Evolutionary conservation across 2,113 vertebrate genomes (phyloP), one percentile per base, ranked within the genome.

Genomic region (Solenodon paradoxus): DNA sequence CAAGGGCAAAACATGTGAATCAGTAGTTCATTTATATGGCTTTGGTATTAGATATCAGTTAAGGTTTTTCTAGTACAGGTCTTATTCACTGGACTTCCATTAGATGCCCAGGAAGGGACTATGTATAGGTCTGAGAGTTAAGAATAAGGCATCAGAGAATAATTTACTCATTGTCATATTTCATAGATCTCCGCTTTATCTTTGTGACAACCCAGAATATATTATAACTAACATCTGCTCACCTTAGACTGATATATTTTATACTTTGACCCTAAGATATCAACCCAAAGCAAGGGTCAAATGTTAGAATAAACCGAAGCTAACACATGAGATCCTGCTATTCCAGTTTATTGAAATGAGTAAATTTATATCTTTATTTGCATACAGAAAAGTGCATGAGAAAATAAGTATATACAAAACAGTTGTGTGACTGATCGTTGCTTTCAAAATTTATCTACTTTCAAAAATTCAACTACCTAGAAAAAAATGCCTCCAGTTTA

Each of bases 261-360:
- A 32, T 49, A 68, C 19, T n/a, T 92, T 71, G 55, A 16, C 17
- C 13, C 49, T 63, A 85, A 74, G 1, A 51, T 13, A 16, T 71
- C 47, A 74, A 59, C 22, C 4, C 7, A 77, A 78, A 86, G 24
- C 4, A 35, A 30, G 42, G 13, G 19, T 69, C 45, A 59, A 89
- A 53, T 81, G 35, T 24, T 53, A 94, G 78, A 96, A 95, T 72
- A 77, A 95, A 90, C 19, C 22, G 28, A 95, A 28, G 13, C 30
- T 32, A 64, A 96, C 97, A 92, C 84, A 19, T 80, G 97, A 93
- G 45, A 89, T 97, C 97, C 97, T 98, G 97, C 81, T 97, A 98
- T 98, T 99, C 98, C 98, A 99, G 98, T 98, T 98, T 98, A 98
- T 98, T 98, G 94, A 97, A 97, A 98, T 94, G 97, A 97, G 97